Evolutionary conservation across 2,888 invertebrate species (phyloP).

Genomic region (Lasioglossum vierecki): DNA sequence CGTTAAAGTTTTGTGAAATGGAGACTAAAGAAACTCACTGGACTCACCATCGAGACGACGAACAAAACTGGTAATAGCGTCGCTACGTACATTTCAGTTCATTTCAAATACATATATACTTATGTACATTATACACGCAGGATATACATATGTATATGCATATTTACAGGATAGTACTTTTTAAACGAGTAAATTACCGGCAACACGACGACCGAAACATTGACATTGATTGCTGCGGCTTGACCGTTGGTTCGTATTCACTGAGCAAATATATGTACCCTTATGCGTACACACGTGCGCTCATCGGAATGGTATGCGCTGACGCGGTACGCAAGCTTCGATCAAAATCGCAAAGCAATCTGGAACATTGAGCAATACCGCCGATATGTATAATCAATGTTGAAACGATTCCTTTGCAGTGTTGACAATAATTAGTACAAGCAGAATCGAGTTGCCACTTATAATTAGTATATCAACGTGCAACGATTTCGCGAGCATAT

Average conservation of each 20-base stretch:
- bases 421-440: background rate
- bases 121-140: no score
- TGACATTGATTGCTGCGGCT: background rate
- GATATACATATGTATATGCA: background rate
- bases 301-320: conserved; percentile 30
- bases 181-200: background rate
- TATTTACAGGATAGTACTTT: background rate
- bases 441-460: background rate
- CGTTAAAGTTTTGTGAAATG: background rate
- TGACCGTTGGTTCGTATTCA: background rate
- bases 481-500: background rate
- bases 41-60: conserved; percentile 37
- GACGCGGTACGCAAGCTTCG: conserved; percentile 4
- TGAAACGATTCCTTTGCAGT: conserved; percentile 12
- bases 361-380: conserved; percentile 19
- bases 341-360: background rate
- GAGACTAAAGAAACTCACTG: background rate
- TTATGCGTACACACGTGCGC: background rate
- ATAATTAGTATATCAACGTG: background rate
- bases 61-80: conserved; percentile 20
- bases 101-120: background rate
- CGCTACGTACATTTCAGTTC: conserved; percentile 25
- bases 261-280: conserved; percentile 9
- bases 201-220: background rate
- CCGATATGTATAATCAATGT: conserved; percentile 4